Base-by-base conservation (phyloP, 2,888 invertebrate genomes). In the Leuctra nigra region DNA sequence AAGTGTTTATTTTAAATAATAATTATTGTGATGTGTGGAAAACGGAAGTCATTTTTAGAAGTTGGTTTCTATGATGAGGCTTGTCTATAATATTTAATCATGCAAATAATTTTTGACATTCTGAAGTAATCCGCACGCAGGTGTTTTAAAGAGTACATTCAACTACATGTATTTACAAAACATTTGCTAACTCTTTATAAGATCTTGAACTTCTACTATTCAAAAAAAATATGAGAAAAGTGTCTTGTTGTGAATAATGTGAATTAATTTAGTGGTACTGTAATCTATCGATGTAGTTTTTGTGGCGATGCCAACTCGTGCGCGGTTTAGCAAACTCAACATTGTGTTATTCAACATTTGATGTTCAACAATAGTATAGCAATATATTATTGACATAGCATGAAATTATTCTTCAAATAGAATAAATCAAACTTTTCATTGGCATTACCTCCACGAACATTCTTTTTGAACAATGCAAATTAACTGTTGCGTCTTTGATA, bases 11-110 rank as follows among this genome's bases (percentile, higher is more conserved):
- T 41, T 41, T n/a, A 41, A 41, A 41, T 29, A 41, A n/a, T 41
- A 41, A 41, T 41, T 18, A 18, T 41, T 18, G 20, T 41, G 41
- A 20, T 41, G 41, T 41, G n/a, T n/a, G n/a, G n/a, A n/a, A n/a
- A n/a, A n/a, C n/a, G 41, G 41, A 41, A 41, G 20, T 41, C 41
- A 41, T 41, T 41, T 41, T 41, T 41, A 41, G 41, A 41, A 41
- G 41, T 41, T n/a, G 20, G 14, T 41, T 41, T n/a, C n/a, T n/a
- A n/a, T n/a, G n/a, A n/a, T 41, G n/a, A 41, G 14, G 41, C 41
- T 41, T 41, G 41, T 41, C 41, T 41, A 7, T 29, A 29, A 7
- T 41, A 20, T 3, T 18, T 18, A 41, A 41, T 18, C 20, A 6
- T n/a, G n/a, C n/a, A n/a, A n/a, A n/a, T n/a, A n/a, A n/a, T n/a